Evolutionary conservation across 2,797 vertebrate genomes (phyloP).

Genomic region (Microchirus variegatus): DNA sequence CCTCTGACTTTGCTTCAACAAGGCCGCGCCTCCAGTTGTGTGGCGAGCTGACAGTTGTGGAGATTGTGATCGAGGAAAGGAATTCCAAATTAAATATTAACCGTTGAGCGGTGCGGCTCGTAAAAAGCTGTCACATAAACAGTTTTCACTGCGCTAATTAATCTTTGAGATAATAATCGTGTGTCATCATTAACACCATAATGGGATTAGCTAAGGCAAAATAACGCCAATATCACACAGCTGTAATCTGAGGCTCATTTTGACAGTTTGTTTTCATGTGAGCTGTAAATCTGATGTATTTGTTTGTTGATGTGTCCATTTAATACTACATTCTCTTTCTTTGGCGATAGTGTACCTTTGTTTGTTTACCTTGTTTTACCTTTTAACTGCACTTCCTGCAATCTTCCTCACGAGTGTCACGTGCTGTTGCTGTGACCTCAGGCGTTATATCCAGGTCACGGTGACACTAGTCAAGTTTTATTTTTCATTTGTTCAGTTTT

Average conservation of each 20-base stretch:
- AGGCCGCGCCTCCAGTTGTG: not conserved
- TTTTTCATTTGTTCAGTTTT: too few species aligned
- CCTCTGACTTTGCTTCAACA: not conserved
- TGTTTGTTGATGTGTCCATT: too few species aligned
- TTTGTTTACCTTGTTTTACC: not conserved
- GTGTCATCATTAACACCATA: not conserved
- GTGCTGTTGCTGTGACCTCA: too few species aligned
- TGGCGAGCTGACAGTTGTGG: too few species aligned
- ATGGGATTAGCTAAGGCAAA: constrained; percentile 15
- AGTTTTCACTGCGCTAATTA: constrained; percentile 8
- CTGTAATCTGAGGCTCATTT: constrained; percentile 10
- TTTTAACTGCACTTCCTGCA: too few species aligned
- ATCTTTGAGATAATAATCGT: constrained; percentile 17
- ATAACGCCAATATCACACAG: constrained; percentile 6
- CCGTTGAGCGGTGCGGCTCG: not conserved
- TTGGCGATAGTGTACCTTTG: not conserved
- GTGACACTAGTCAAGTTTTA: too few species aligned
- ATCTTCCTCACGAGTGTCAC: too few species aligned
- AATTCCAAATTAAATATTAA: constrained; percentile 13
- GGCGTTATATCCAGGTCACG: too few species aligned
- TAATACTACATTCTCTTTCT: not conserved
- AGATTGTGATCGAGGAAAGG: not conserved
- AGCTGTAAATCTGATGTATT: not conserved
- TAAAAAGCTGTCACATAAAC: constrained; percentile 7
- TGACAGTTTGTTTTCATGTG: constrained; percentile 19